Percentiles rank a stretch among this genome's conserved stretches.
Evolutionary conservation across 2,113 vertebrate species (phyloP).

Genomic region (Nannospalax galili): DNA sequence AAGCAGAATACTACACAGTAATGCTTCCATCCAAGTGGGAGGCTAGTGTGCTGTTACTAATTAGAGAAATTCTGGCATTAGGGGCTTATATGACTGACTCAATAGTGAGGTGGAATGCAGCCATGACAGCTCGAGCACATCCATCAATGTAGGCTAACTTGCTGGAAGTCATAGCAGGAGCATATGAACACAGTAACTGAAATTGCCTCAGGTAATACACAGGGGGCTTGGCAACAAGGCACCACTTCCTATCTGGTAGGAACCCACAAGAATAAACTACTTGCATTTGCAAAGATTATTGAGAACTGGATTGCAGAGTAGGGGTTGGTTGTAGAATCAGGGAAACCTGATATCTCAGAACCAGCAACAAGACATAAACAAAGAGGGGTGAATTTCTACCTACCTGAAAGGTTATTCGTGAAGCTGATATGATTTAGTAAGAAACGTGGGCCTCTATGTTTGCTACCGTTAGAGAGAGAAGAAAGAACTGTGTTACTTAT

Average conservation of each 20-base stretch:
- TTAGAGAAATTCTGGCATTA: neutral
- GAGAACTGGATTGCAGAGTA: neutral
- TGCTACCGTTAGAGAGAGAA: neutral
- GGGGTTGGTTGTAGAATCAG: neutral
- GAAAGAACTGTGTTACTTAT: neutral
- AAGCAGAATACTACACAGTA: neutral
- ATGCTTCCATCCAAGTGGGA: neutral
- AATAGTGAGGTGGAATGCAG: neutral
- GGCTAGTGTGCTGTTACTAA: neutral
- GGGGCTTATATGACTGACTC: neutral
- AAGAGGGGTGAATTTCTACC: neutral
- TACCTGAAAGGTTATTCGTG: neutral
- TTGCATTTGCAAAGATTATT: slow-evolving; percentile 56
- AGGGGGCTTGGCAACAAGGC: neutral
- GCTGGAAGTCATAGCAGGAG: neutral
- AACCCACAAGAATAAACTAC: neutral
- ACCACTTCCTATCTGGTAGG: neutral
- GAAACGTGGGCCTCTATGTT: neutral
- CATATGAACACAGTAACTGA: slow-evolving; percentile 10
- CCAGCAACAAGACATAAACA: neutral
- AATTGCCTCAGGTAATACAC: neutral
- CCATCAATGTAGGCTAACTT: neutral
- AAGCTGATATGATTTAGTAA: neutral
- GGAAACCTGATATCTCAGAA: neutral
- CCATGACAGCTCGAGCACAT: neutral